A percentile compares a stretch with the other conserved stretches of the same genome.
These are phyloP conservation scores for Trichogramma pretiosum DNA, from an alignment of 1,140 invertebrate species.

Conservation along the genomic window DNA sequence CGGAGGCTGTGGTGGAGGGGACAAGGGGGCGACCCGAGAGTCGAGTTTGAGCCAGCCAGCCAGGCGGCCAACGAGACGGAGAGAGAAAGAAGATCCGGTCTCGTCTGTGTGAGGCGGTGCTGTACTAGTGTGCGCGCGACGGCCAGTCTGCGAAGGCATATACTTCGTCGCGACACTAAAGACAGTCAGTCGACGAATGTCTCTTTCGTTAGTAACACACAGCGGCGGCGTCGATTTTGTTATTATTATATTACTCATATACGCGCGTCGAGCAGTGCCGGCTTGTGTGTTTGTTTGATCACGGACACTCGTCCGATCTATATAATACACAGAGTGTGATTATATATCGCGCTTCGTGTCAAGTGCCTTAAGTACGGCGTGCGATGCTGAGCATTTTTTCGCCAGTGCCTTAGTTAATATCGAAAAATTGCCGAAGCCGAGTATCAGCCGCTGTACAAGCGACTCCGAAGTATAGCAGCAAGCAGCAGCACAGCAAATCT, in stretches of 20 bases:
- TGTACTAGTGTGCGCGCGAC: constrained; percentile 14
- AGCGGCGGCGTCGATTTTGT: constrained; percentile 3
- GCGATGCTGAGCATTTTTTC: background rate
- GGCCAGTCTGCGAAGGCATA: constrained; percentile 16
- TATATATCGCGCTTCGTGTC: too few relatives aligned
- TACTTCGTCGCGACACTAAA: too few relatives aligned
- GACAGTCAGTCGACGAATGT: too few relatives aligned
- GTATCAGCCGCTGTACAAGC: background rate
- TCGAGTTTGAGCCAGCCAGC: constrained; percentile 15
- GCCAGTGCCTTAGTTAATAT: background rate
- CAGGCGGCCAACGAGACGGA: constrained; percentile 15
- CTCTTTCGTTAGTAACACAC: constrained; percentile 22
- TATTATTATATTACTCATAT: too few relatives aligned
- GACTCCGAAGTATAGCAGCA: background rate
- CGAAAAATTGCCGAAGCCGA: background rate
- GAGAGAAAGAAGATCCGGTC: background rate
- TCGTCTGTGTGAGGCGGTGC: constrained; percentile 1
- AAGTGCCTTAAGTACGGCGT: too few relatives aligned
- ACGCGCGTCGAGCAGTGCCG: too few relatives aligned
- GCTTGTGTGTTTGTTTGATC: too few relatives aligned
- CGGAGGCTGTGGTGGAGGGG: background rate
- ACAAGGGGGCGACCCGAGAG: background rate
- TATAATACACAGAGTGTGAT: too few relatives aligned
- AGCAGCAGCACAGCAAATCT: background rate
- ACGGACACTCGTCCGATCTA: too few relatives aligned